A percentile compares a stretch with the other conserved stretches of the same genome.
These are phyloP conservation scores for Etheostoma cragini DNA, from an alignment of 2,113 vertebrate species.

Conservation along the genomic window DNA sequence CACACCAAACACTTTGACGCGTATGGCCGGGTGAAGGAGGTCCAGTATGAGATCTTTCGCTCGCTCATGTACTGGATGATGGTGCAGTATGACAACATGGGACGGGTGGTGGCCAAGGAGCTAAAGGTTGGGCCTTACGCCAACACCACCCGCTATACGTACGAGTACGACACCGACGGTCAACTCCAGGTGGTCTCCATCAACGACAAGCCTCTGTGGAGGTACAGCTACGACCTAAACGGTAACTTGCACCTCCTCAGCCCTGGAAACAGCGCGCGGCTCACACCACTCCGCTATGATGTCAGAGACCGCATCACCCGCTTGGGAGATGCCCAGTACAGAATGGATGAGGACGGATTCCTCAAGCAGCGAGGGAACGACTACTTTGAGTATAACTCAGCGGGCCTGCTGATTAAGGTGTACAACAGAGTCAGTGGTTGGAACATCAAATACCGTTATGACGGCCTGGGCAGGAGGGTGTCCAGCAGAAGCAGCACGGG, in stretches of 20 bases:
- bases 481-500: conserved; percentile 91
- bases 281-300: conserved; percentile 95
- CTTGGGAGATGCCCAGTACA: conserved; percentile 94
- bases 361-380: conserved; percentile 94
- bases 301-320: conserved; percentile 94
- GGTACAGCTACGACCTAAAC: conserved; percentile 98
- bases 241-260: conserved; percentile 97
- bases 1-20: conserved; percentile 99
- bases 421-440: conserved; percentile 93
- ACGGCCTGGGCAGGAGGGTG: conserved; percentile 94
- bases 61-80: conserved; percentile 99
- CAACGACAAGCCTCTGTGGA: conserved; percentile 97
- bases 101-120: conserved; percentile 96
- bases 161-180: conserved; percentile 95
- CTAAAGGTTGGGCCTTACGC: conserved; percentile 98
- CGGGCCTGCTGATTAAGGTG: conserved; percentile 91
- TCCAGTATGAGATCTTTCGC: conserved; percentile 98
- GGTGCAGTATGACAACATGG: conserved; percentile 98
- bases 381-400: conserved; percentile 96
- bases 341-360: conserved; percentile 97
- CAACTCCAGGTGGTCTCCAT: conserved; percentile 96
- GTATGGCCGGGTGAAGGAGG: conserved; percentile 96
- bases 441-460: conserved; percentile 94
- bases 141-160: conserved; percentile 96
- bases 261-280: conserved; percentile 94